These are phyloP conservation scores for Leptinotarsa peninsularis DNA, from an alignment of 2,888 invertebrate species.

Conservation along the genomic window DNA sequence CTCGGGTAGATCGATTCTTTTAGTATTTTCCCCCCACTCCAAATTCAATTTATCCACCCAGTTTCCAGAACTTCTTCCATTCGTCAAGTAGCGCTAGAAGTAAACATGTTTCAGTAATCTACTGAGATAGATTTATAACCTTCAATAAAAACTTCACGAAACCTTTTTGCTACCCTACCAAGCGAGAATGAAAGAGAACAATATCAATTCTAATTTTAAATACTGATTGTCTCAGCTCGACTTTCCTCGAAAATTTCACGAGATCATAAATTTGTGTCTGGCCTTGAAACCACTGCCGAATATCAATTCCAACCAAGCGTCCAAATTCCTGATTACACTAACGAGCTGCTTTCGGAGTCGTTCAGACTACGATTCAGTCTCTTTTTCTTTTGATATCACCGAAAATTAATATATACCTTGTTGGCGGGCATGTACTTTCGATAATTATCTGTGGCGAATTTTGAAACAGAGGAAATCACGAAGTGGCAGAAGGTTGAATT, in stretches of 20 bases:
- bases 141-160: not conserved
- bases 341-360: slow-evolving; percentile 5
- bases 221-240: not conserved
- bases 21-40: not conserved
- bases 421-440: not conserved
- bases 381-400: slow-evolving; percentile 16
- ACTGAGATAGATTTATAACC: slow-evolving; percentile 9
- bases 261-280: not conserved
- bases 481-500: not conserved
- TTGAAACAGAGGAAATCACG: not conserved
- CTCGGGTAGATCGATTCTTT: too few relatives aligned
- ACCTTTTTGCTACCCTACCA: not conserved
- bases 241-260: not conserved
- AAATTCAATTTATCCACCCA: not conserved
- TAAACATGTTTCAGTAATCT: slow-evolving; percentile 7
- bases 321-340: slow-evolving; percentile 7
- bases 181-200: slow-evolving; percentile 3
- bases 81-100: not conserved
- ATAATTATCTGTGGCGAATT: not conserved
- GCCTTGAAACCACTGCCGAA: slow-evolving; percentile 9
- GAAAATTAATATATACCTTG: slow-evolving; percentile 3
- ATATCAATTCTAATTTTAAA: not conserved
- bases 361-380: not conserved
- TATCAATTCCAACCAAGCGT: slow-evolving; percentile 5
- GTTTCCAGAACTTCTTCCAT: not conserved